These are phyloP conservation scores for Eudasyphora cyanicolor DNA, from an alignment of 2,888 invertebrate genomes.

Conservation along the genomic window DNA sequence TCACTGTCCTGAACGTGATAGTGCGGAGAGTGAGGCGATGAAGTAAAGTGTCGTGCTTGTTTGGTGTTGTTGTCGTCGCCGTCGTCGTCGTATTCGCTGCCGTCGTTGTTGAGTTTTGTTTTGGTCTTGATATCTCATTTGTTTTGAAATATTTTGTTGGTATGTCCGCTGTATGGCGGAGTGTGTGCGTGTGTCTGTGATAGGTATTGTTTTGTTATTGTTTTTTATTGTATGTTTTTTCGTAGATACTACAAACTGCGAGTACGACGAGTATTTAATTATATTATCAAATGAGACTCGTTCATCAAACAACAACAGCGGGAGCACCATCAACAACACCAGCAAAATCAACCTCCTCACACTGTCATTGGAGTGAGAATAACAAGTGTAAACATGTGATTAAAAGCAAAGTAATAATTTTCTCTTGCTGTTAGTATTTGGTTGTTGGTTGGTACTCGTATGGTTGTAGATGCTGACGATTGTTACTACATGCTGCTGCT, in stretches of 20 bases:
- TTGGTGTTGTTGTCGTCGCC: not conserved
- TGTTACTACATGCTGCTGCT: not conserved
- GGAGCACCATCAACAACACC: not conserved
- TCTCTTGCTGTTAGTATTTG: not conserved
- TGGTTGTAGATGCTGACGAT: no score
- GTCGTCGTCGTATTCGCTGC: not conserved
- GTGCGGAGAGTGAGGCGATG: not conserved
- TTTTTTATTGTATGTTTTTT: not conserved
- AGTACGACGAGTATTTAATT: constrained; percentile 34
- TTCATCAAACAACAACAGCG: constrained; percentile 10
- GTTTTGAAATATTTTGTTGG: constrained; percentile 29
- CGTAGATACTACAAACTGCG: constrained; percentile 6
- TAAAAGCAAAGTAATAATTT: constrained; percentile 24
- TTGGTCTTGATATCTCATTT: constrained; percentile 16
- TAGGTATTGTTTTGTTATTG: constrained; percentile 12
- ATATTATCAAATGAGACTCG: constrained; percentile 49
- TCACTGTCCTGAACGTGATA: not conserved
- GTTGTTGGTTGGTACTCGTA: no score
- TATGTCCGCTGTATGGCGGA: not conserved
- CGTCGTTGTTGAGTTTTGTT: constrained; percentile 14
- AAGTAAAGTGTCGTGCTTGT: not conserved
- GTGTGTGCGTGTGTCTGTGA: not conserved
- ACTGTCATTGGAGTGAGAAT: constrained; percentile 31
- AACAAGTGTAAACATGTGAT: constrained; percentile 53
- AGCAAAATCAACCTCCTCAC: not conserved